phyloP scores from a whole-genome alignment of 1,140 invertebrate genomes.

The Brachionus koreanus region DNA sequence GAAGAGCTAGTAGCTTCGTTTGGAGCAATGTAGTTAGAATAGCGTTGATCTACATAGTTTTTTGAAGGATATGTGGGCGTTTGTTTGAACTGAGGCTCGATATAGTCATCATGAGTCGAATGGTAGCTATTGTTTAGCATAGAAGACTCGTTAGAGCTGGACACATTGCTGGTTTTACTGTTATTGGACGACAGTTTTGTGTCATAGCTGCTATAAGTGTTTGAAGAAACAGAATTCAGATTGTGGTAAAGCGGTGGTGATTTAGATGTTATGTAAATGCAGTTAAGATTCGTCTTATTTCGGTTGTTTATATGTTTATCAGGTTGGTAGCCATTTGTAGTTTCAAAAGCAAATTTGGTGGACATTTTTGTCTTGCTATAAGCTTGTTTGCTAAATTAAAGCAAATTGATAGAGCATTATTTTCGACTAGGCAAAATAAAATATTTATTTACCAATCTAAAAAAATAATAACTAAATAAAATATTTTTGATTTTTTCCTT shows the following conservation, averaged over 20 bases:
- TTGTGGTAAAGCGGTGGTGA: background rate
- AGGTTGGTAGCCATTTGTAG: background rate
- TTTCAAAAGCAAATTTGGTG: constrained; percentile 17
- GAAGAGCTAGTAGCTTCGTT: background rate
- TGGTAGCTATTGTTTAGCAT: background rate
- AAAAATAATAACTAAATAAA: background rate
- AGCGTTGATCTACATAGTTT: background rate
- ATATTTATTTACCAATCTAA: background rate
- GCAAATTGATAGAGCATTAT: background rate
- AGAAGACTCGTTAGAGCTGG: constrained; percentile 7
- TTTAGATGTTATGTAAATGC: background rate
- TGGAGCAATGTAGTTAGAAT: background rate
- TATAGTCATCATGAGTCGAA: background rate
- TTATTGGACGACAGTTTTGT: background rate
- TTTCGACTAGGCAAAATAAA: background rate
- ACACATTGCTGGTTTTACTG: constrained; percentile 15
- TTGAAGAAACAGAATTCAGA: constrained; percentile 10
- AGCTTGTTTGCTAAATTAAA: background rate
- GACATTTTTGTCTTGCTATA: background rate
- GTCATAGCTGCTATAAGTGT: constrained; percentile 17
- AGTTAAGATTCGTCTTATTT: background rate
- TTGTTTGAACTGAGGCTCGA: background rate
- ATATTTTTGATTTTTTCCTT: background rate
- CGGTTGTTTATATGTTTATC: background rate
- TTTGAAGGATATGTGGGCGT: background rate